Base-by-base conservation (phyloP, 2,797 vertebrate species). In the Acrossocheilus wenchowensis region DNA sequence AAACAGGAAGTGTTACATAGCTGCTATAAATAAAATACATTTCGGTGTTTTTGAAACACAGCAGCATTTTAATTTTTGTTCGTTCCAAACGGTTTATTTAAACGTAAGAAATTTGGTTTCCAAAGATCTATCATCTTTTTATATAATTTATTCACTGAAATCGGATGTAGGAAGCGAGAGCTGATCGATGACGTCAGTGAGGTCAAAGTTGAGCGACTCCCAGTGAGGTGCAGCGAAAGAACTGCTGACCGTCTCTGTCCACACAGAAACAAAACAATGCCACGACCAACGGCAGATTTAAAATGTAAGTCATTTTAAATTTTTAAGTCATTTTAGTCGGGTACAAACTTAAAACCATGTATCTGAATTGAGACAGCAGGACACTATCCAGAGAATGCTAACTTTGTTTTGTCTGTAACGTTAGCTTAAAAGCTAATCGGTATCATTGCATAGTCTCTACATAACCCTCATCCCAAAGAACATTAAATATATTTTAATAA, bases 371-470 rank as follows among this genome's bases (percentile, higher is more conserved):
- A 21, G 15, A 21, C 3, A 60, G 2, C 7, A 50, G 7, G 41
- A 75, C 75, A 10, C 12, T 11, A 7, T 43, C 30, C 23, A 64
- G 19, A 60, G 17, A 10, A 12, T 34, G 41, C 45, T 36, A 62
- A 62, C 17, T n/a, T 73, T 39, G 2, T 23, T 21, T 10, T 45
- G 15, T 78, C 3, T 69, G 23, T 62, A 68, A 78, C 45, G 36
- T 78, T 82, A 84, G 83, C 83, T 10, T 78, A 4, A 52, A 57
- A 41, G 73, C 83, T 84, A 84, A 84, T 43, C 73, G 60, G 72
- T 23, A 19, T 75, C 14, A 83, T 30, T 75, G 21, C 30, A 39
- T 36, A 23, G n/a, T 10, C 15, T n/a, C 5, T 39, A 8, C 34
- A n/a, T 6, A 10, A 60, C 39, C 21, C 11, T 23, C 12, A 50